These are phyloP conservation scores for Aphidius ervi DNA, from an alignment of 1,140 invertebrate genomes.

Conservation along the genomic window DNA sequence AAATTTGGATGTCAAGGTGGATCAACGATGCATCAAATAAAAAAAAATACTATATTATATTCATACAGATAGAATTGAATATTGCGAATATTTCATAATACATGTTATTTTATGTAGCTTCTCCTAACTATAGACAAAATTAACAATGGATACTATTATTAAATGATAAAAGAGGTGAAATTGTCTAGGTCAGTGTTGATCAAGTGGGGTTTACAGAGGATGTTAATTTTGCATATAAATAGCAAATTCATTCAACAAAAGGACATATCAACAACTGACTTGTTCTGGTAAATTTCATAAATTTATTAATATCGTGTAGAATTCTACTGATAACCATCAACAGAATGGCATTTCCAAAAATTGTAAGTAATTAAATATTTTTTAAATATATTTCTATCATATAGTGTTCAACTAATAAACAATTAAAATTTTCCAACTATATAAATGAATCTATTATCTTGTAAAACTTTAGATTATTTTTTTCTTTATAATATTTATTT, in stretches of 20 bases:
- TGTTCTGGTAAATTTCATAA: slow-evolving; percentile 18
- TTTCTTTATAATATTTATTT: no score
- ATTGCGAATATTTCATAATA: slow-evolving; percentile 29
- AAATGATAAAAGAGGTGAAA: slow-evolving; percentile 6
- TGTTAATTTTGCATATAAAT: slow-evolving; percentile 36
- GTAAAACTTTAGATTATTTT: no score
- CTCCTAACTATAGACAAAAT: background rate
- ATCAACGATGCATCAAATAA: slow-evolving; percentile 8
- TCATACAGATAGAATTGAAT: background rate
- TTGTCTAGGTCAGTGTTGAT: slow-evolving; percentile 20
- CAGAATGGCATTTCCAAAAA: slow-evolving; percentile 36
- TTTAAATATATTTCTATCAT: background rate
- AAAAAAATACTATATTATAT: background rate
- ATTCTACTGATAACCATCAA: slow-evolving; percentile 15
- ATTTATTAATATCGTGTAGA: slow-evolving; percentile 13
- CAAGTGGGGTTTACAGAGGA: slow-evolving; percentile 26
- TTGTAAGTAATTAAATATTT: slow-evolving; percentile 29
- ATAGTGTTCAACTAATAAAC: no score
- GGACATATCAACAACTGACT: slow-evolving; percentile 14
- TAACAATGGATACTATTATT: slow-evolving; percentile 27
- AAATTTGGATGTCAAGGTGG: slow-evolving; percentile 39
- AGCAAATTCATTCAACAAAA: slow-evolving; percentile 13
- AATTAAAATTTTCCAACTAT: no score
- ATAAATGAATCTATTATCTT: no score
- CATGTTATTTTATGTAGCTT: slow-evolving; percentile 12